Conservation (phyloP, 2,888 invertebrate species). For the Noctua pronuba region DNA sequence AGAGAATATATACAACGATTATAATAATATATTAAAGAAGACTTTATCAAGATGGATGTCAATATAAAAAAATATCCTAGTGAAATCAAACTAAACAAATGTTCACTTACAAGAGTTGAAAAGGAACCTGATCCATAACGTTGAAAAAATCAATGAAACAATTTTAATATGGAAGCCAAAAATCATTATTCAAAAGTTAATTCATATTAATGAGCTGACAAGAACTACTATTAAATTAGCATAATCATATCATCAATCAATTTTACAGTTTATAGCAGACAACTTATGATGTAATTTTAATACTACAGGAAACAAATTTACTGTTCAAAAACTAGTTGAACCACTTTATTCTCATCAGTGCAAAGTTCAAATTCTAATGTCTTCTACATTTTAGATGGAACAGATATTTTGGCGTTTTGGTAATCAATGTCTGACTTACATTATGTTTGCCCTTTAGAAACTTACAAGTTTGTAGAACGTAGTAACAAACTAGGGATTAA, state of each 20-base stretch:
- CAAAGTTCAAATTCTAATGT: slow-evolving; percentile 21
- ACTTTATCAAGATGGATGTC: fast-evolving
- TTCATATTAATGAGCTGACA: slow-evolving; percentile 8
- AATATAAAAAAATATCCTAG: neutral
- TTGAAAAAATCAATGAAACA: neutral
- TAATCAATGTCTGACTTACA: slow-evolving; percentile 22
- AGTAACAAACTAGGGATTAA: neutral
- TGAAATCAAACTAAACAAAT: neutral
- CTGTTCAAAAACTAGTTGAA: neutral
- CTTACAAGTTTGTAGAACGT: slow-evolving; percentile 29
- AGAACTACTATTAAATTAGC: slow-evolving; percentile 38
- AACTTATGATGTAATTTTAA: slow-evolving; percentile 44
- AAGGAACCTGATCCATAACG: neutral
- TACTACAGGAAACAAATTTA: neutral
- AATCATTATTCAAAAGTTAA: slow-evolving; percentile 6
- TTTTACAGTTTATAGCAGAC: slow-evolving; percentile 40
- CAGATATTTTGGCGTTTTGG: neutral
- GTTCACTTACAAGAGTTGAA: neutral
- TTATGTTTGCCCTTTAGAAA: slow-evolving; percentile 21
- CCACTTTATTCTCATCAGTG: neutral
- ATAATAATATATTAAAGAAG: neutral
- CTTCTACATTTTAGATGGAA: neutral
- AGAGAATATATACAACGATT: neutral
- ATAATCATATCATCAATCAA: slow-evolving; percentile 58
- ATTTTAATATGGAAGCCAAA: neutral